Percentiles rank a stretch among this genome's conserved stretches.
Evolutionary conservation across 2,113 vertebrate genomes (phyloP).

Genomic region (Oxyura jamaicensis): DNA sequence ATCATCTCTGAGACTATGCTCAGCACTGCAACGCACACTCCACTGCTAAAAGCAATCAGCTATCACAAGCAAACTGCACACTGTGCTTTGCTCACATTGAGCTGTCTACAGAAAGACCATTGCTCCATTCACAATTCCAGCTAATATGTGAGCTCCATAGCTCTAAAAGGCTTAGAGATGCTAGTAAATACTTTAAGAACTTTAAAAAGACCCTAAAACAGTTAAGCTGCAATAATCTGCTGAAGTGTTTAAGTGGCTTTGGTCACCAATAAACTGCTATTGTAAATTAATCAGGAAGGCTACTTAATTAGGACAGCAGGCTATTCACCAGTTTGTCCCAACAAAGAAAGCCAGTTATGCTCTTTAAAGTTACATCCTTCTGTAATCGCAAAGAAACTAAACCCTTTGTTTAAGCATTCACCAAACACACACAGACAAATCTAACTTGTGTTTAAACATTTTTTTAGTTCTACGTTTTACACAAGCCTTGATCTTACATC

Average conservation of each 20-base stretch:
- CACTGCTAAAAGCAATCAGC: not conserved
- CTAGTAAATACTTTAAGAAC: not conserved
- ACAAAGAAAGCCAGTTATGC: not conserved
- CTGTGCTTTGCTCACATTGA: not conserved
- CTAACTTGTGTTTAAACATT: not conserved
- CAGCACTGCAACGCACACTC: not conserved
- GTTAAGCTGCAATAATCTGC: conserved; percentile 41
- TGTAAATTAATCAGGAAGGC: conserved; percentile 26
- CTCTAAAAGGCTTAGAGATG: not conserved
- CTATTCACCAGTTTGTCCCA: not conserved
- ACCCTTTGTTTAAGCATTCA: not conserved
- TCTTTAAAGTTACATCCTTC: not conserved
- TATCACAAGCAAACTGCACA: accelerated
- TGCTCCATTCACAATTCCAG: not conserved
- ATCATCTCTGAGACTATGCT: not conserved
- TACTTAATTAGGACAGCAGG: not conserved
- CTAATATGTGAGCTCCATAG: not conserved
- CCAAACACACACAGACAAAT: not conserved
- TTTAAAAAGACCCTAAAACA: not conserved
- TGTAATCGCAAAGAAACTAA: not conserved
- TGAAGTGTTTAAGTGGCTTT: conserved; percentile 46
- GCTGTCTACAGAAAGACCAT: accelerated
- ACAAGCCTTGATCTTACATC: not conserved
- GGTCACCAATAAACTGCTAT: conserved; percentile 12
- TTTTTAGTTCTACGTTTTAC: not conserved